A percentile compares a stretch with the other conserved stretches of the same genome.
These are phyloP conservation scores for Malurus leucopterus DNA, from an alignment of 2,797 vertebrate species.

Conservation along the genomic window DNA sequence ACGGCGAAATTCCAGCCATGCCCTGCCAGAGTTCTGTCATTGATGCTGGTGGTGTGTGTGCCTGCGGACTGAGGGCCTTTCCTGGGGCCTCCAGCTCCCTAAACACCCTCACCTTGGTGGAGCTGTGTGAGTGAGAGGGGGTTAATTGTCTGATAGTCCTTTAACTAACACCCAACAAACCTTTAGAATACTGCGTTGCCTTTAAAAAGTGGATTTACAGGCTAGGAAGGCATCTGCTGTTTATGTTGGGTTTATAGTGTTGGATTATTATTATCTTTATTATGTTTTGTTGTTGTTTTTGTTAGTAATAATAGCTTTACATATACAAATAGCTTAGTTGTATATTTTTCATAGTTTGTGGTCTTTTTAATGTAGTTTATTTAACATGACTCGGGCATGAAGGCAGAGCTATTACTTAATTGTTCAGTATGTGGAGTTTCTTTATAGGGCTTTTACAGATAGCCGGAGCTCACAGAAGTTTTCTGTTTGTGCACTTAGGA, in stretches of 20 bases:
- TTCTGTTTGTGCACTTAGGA: not conserved
- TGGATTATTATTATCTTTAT: not conserved
- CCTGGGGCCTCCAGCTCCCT: not conserved
- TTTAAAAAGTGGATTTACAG: not conserved
- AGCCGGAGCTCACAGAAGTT: not conserved
- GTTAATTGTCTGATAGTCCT: not conserved
- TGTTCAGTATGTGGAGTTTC: not conserved
- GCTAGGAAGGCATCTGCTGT: not conserved
- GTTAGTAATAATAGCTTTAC: not conserved
- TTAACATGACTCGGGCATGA: not conserved
- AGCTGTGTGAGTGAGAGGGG: not conserved
- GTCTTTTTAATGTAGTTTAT: not conserved
- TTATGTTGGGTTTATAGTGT: not conserved
- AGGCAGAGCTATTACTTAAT: not conserved
- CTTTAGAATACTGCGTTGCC: not conserved
- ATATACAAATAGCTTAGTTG: not conserved
- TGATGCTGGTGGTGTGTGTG: not conserved
- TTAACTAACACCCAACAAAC: not conserved
- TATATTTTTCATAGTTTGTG: not conserved
- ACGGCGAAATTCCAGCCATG: slow-evolving; percentile 24
- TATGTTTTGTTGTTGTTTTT: not conserved
- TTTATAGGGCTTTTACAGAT: not conserved
- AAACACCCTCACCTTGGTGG: not conserved
- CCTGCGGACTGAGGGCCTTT: not conserved
- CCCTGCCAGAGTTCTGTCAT: not conserved